Evolutionary conservation across 2,113 vertebrate species (phyloP).

Genomic region (Scortum barcoo): DNA sequence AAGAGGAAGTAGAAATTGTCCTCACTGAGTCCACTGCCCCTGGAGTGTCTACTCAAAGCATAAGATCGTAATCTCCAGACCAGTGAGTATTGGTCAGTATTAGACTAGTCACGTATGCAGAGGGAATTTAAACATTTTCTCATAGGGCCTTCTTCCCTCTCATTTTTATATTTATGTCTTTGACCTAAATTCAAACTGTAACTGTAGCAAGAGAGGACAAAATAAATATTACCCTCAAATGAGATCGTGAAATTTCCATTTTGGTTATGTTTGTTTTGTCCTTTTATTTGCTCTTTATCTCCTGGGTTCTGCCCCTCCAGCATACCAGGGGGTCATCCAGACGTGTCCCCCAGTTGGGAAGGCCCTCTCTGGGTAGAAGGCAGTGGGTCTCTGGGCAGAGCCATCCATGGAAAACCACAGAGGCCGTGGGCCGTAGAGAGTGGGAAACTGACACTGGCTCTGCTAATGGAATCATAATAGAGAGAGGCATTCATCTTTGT

Average conservation of each 20-base stretch:
- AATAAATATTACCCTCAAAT: conserved; percentile 14
- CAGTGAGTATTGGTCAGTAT: not conserved
- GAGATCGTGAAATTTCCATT: conserved; percentile 38
- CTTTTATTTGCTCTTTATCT: conserved; percentile 39
- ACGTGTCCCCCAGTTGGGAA: conserved; percentile 46
- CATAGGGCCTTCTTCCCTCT: not conserved
- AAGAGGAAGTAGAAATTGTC: not conserved
- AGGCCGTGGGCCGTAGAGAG: conserved; percentile 36
- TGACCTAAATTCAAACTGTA: conserved; percentile 47
- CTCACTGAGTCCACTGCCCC: not conserved
- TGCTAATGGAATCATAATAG: conserved; percentile 72
- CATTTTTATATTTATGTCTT: conserved; percentile 26
- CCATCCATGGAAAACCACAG: conserved; percentile 17
- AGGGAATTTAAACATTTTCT: not conserved
- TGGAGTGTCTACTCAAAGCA: not conserved
- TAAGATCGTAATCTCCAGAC: not conserved
- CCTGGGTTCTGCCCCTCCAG: conserved; percentile 38
- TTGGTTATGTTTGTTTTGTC: conserved; percentile 39
- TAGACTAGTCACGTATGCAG: not conserved
- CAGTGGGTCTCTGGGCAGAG: conserved; percentile 18
- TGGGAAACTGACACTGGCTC: conserved; percentile 66
- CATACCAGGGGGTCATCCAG: conserved; percentile 68
- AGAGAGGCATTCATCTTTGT: conserved; percentile 66
- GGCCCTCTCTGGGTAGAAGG: conserved; percentile 27
- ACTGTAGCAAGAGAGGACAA: conserved; percentile 31